Evolutionary conservation across 92 coral and sea anemone species (phyloP), one percentile per base, ranked within the genome.

Genomic region (Heliopora coerulea): DNA sequence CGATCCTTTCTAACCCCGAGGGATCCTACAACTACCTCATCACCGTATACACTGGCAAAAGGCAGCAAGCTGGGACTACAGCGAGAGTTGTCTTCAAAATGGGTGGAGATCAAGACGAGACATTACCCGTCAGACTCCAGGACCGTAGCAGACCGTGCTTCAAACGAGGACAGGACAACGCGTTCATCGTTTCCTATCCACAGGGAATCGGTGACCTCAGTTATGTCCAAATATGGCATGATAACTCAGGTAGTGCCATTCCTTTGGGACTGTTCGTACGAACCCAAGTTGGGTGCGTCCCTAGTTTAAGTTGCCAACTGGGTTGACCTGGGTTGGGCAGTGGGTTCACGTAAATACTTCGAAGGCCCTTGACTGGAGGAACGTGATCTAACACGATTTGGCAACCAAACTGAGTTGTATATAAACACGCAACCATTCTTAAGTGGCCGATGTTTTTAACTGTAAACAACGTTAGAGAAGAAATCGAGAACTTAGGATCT

Each of bases 171-270:
- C 91, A 91, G 37, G 91, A 91, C 39, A 91, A 89, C 80, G 72
- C 87, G 54, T 84, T 91, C 28, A 83, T 89, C 14, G 23, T 87
- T 39, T 82, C 96, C 19, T 70, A 85, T 32, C 86, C 85, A 18
- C 73, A 62, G 56, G 74, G 80, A n/a, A 66, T 91, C 26, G 97
- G 97, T 15, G 79, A 80, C 29, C 62, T 91, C 29, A 79, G 75
- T 27, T 91, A 91, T 61, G 81, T 91, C 19, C 80, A 96, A 79
- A 78, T 91, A 18, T 91, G 97, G 97, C 97, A 91, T 39, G 97
- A 91, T 58, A 91, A 91, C 77, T 75, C 72, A n/a, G 97, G 97
- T 91, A 77, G n/a, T n/a, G n/a, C n/a, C n/a, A n/a, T n/a, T n/a
- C n/a, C n/a, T n/a, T n/a, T n/a, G n/a, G n/a, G n/a, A n/a, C n/a